Evolutionary conservation across 2,113 vertebrate species (phyloP).

Genomic region (Psettodes erumei): DNA sequence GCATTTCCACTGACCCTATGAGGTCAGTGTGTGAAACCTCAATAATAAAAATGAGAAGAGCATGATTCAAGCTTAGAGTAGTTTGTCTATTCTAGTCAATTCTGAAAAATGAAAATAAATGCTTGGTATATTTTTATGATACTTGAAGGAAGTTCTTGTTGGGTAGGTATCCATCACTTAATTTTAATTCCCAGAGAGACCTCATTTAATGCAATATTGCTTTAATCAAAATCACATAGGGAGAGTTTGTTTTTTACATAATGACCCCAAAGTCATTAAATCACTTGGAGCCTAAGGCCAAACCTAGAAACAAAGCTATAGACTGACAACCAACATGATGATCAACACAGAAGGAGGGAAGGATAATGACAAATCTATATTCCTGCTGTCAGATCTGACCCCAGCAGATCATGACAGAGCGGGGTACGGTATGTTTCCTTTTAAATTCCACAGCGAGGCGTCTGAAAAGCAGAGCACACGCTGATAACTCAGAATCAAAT

Average conservation of each 20-base stretch:
- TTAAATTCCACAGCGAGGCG: not conserved
- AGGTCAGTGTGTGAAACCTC: not conserved
- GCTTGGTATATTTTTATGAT: not conserved
- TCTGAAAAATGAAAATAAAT: not conserved
- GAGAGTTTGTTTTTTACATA: not conserved
- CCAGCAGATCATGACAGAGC: not conserved
- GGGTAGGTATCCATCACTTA: not conserved
- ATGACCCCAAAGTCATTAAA: not conserved
- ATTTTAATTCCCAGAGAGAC: too few relatives aligned
- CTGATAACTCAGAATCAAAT: not conserved
- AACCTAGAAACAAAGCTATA: too few relatives aligned
- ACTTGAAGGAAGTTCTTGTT: not conserved
- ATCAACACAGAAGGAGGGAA: conserved; percentile 6
- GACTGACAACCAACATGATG: not conserved
- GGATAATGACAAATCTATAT: not conserved
- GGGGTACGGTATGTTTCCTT: not conserved
- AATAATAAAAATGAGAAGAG: not conserved
- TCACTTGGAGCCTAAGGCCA: too few relatives aligned
- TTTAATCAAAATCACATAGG: not conserved
- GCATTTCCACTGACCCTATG: not conserved
- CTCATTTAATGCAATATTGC: too few relatives aligned
- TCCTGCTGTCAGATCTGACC: conserved; percentile 16
- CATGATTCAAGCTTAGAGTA: not conserved
- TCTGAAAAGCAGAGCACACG: not conserved
- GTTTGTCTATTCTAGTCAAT: too few relatives aligned